Base-by-base conservation (phyloP, 2,113 vertebrate species). In the Fulica atra region DNA sequence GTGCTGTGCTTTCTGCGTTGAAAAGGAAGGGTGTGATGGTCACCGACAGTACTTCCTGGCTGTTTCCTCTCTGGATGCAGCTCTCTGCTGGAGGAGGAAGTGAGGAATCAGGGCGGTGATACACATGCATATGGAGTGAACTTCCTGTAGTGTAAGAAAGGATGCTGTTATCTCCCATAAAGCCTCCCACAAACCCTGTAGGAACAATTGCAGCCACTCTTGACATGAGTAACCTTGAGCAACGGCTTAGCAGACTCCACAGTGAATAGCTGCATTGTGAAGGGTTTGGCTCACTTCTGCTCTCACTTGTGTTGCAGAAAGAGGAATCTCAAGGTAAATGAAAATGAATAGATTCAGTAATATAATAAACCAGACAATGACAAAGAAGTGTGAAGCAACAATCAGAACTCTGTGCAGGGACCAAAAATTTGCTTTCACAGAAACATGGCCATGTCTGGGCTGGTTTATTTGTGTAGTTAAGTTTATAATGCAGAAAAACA, bases 51-150 rank as follows among this genome's bases (percentile, higher is more conserved):
- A 15, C 31, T 76, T 76, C 48, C 60, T 35, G 71, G 29, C 51
- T 35, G 10, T 44, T 63, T 81, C 44, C n/a, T 63, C 0, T 0
- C 18, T 78, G 72, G 36, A 16, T 46, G 23, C 35, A 66, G 40
- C 50, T 65, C 59, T 69, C 24, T 1, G 1, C 42, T 74, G 60
- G 38, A 36, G 60, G 25, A 86, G 31, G 68, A 82, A 82, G 18
- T 0, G 8, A 40, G 28, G 65, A 54, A 15, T 59, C 31, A 35
- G 42, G 26, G 26, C 0, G 0, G 46, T 20, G 42, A 64, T 48
- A 10, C 25, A 66, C 5, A 2, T 0, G 0, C 19, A 36, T 33
- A 10, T 2, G 10, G 33, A 44, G 44, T 63, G 71, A 80, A 19
- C 50, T 66, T 92, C 82, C 79, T 78, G 56, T 6, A 16, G 40